Conservation (phyloP, 2,888 invertebrate species). For the Crocallis elinguaria region DNA sequence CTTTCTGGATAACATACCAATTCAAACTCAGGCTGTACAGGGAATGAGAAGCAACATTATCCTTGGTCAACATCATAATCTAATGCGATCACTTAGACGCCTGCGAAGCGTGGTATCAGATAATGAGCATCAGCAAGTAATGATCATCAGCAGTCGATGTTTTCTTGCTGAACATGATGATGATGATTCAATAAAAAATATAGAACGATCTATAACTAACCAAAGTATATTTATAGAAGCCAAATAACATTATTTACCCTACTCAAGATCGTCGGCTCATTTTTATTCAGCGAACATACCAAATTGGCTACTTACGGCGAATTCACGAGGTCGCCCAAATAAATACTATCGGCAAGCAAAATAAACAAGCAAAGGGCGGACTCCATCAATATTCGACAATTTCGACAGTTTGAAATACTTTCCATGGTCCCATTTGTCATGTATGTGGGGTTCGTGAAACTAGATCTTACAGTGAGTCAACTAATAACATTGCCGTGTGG, state of each 20-base stretch:
- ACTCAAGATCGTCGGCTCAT: slow-evolving; percentile 26
- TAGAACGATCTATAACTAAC: neutral
- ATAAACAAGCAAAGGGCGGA: slow-evolving; percentile 45
- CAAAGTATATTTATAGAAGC: slow-evolving; percentile 7
- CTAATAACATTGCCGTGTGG: too few relatives aligned
- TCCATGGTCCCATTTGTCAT: slow-evolving; percentile 62
- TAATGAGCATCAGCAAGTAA: too few relatives aligned
- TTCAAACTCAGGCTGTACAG: too few relatives aligned
- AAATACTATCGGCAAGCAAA: slow-evolving; percentile 45
- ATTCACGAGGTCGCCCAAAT: slow-evolving; percentile 38
- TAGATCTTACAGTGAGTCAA: neutral
- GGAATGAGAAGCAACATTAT: too few relatives aligned
- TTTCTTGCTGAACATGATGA: too few relatives aligned
- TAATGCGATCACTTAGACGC: too few relatives aligned
- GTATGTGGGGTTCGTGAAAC: slow-evolving; percentile 17
- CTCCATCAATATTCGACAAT: slow-evolving; percentile 56
- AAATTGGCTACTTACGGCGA: slow-evolving; percentile 26
- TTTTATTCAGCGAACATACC: slow-evolving; percentile 27
- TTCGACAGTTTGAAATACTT: slow-evolving; percentile 48
- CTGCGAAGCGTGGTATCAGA: too few relatives aligned
- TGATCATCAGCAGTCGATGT: too few relatives aligned
- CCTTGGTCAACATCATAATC: too few relatives aligned
- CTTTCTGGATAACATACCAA: too few relatives aligned
- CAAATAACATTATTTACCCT: slow-evolving; percentile 29
- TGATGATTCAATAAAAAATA: too few relatives aligned